These are phyloP conservation scores for Callosobruchus maculatus DNA, from an alignment of 2,888 invertebrate genomes.

Conservation along the genomic window DNA sequence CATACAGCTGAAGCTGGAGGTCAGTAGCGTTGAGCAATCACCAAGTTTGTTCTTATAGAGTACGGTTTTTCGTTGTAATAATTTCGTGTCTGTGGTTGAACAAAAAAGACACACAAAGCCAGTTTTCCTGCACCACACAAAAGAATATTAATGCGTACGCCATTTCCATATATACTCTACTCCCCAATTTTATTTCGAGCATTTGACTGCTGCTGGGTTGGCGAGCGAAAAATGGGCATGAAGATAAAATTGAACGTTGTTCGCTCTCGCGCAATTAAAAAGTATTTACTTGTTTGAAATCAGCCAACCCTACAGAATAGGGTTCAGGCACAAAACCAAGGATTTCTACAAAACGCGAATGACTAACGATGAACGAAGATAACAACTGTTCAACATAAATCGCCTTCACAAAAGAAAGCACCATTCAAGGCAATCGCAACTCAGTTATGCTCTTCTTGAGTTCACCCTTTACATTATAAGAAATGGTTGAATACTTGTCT, in stretches of 20 bases:
- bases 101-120: not conserved
- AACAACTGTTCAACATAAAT: too few relatives aligned
- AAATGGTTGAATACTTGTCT: too few relatives aligned
- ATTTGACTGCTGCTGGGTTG: not conserved
- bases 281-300: not conserved
- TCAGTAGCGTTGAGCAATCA: not conserved
- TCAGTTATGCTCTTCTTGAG: too few relatives aligned
- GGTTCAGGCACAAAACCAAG: not conserved
- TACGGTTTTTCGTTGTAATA: not conserved
- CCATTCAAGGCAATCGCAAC: too few relatives aligned
- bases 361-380: too few relatives aligned
- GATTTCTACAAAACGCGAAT: too few relatives aligned
- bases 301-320: not conserved
- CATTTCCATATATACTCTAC: not conserved
- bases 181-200: not conserved
- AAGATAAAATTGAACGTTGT: not conserved
- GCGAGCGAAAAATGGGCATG: not conserved
- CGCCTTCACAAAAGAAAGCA: too few relatives aligned
- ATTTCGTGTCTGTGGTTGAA: not conserved
- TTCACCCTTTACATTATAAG: too few relatives aligned
- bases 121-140: not conserved
- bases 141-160: not conserved
- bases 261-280: not conserved
- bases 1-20: too few relatives aligned
- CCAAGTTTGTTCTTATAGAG: not conserved